These are phyloP conservation scores for Mimumesa dahlbomi DNA, from an alignment of 2,888 invertebrate genomes.

Conservation along the genomic window DNA sequence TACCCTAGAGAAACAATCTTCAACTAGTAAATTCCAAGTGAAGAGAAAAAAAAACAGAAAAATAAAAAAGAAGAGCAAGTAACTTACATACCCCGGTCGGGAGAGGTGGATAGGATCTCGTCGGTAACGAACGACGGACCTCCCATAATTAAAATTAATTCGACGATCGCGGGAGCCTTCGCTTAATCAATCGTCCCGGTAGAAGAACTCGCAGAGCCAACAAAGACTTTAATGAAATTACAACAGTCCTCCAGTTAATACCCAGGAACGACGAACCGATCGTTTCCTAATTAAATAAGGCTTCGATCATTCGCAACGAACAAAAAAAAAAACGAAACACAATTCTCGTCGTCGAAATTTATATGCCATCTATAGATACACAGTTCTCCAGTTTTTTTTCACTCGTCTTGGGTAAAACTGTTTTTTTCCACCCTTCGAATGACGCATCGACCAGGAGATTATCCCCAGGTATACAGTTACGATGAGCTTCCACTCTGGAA, in stretches of 20 bases:
- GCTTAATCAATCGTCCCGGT: conserved; percentile 43
- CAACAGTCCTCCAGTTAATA: conserved; percentile 33
- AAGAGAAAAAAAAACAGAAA: too few relatives aligned
- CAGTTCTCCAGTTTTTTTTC: not conserved
- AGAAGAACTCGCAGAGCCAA: conserved; percentile 9
- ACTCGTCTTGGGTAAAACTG: not conserved
- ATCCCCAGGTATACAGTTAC: conserved; percentile 6
- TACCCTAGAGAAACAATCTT: too few relatives aligned
- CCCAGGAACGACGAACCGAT: conserved; percentile 12
- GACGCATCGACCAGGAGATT: conserved; percentile 17
- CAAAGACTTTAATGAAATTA: conserved; percentile 45
- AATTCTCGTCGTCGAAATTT: conserved; percentile 19
- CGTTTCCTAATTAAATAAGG: conserved; percentile 42
- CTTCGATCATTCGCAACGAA: conserved; percentile 37
- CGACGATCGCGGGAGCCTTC: conserved; percentile 27
- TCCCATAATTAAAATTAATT: conserved; percentile 53
- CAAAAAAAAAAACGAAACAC: conserved; percentile 13
- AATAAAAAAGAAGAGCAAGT: not conserved
- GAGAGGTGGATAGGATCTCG: not conserved
- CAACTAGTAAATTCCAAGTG: too few relatives aligned
- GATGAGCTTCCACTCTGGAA: not conserved
- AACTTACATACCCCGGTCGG: conserved; percentile 27
- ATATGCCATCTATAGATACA: not conserved
- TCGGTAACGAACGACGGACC: conserved; percentile 15
- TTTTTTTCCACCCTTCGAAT: conserved; percentile 2